Evolutionary conservation across 2,113 vertebrate species (phyloP).

Genomic region (Micromys minutus): DNA sequence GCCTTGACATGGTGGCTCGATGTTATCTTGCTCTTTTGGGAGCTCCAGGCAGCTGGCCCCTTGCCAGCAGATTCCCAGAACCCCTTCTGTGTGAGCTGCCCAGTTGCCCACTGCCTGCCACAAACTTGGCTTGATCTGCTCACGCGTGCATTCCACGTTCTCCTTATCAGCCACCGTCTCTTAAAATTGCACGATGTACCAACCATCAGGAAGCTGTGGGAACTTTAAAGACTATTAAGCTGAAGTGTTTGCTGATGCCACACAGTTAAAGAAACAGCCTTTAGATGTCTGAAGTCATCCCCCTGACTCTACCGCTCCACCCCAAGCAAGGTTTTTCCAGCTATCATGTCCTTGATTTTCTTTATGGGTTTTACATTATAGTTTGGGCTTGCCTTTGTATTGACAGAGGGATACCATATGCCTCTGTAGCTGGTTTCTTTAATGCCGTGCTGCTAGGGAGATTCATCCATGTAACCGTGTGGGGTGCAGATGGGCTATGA

Average conservation of each 20-base stretch:
- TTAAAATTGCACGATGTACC: fast-evolving
- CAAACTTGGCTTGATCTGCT: too few species aligned
- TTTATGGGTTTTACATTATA: background rate
- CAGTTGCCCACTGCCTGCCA: background rate
- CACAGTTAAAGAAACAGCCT: background rate
- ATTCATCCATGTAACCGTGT: background rate
- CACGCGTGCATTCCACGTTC: fast-evolving
- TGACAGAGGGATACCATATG: background rate
- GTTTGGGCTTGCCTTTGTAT: conserved; percentile 9
- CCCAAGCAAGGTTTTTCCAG: fast-evolving
- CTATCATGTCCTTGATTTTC: background rate
- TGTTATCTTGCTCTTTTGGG: background rate
- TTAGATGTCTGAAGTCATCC: background rate
- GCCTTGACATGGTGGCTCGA: fast-evolving
- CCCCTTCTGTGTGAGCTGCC: fast-evolving
- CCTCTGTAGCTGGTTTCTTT: background rate
- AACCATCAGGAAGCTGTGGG: fast-evolving
- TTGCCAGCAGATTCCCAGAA: background rate
- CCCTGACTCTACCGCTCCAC: background rate
- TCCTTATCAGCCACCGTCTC: background rate
- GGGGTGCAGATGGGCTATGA: background rate
- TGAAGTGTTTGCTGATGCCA: fast-evolving
- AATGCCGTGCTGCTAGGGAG: background rate
- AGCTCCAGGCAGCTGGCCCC: background rate
- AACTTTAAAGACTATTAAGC: background rate